Evolutionary conservation across 2,113 vertebrate species (phyloP).

Genomic region (Motacilla alba): DNA sequence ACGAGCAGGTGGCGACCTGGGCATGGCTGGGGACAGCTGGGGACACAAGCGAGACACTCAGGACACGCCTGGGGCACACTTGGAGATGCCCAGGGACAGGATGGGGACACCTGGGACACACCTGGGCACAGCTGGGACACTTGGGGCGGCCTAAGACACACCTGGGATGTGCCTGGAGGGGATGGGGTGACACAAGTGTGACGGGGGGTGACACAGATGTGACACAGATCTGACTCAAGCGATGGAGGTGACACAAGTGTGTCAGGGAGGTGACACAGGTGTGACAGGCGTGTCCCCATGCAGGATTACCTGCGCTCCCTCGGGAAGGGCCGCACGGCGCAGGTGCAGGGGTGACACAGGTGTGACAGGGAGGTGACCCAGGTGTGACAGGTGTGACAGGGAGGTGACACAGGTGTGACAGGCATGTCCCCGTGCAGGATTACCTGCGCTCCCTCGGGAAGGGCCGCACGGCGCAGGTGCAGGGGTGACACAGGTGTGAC

Average conservation of each 20-base stretch:
- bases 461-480: neutral
- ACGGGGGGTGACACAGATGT: neutral
- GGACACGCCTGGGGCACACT: neutral
- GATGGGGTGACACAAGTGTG: neutral
- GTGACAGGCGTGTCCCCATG: neutral
- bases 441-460: neutral
- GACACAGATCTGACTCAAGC: too few species aligned
- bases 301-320: neutral
- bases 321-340: neutral
- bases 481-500: neutral
- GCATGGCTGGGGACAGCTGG: neutral
- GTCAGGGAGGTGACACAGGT: too few species aligned
- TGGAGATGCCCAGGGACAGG: neutral
- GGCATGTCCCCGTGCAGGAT: neutral
- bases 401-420: neutral
- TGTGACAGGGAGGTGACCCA: too few species aligned
- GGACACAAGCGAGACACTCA: too few species aligned
- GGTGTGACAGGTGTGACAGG: too few species aligned
- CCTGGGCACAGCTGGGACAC: neutral
- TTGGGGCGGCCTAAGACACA: neutral
- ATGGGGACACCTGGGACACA: neutral
- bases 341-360: too few species aligned
- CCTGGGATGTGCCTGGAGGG: neutral
- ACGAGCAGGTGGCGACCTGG: slow-evolving; percentile 82
- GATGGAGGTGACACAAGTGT: too few species aligned